Evolutionary conservation across 2,888 invertebrate species (phyloP).

Genomic region (Mamestra brassicae): DNA sequence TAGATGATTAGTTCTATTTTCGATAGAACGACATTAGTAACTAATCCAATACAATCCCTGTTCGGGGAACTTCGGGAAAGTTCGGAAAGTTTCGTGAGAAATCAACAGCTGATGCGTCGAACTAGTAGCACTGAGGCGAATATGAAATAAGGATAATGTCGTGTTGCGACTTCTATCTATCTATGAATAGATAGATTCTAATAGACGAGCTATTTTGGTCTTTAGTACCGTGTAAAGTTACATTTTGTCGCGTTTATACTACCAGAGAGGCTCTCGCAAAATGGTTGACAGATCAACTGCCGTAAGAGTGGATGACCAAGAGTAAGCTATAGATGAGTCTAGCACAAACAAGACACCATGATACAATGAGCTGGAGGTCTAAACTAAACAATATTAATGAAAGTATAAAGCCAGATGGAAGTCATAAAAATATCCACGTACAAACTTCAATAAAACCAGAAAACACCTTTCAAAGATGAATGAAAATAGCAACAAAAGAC

Average conservation of each 20-base stretch:
- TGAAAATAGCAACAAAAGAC: conserved; percentile 48
- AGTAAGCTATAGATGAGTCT: too few relatives aligned
- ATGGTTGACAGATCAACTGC: background rate
- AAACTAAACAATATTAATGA: background rate
- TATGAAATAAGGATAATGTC: conserved; percentile 17
- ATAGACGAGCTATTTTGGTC: background rate
- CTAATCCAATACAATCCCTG: conserved; percentile 26
- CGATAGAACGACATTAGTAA: conserved; percentile 14
- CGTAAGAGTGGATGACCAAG: background rate
- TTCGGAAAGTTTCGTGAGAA: conserved; percentile 51
- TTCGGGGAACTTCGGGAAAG: conserved; percentile 37
- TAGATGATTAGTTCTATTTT: conserved; percentile 17
- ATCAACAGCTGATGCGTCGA: conserved; percentile 37
- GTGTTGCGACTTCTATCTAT: background rate
- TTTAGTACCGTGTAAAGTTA: background rate
- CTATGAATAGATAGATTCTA: background rate
- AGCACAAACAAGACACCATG: too few relatives aligned
- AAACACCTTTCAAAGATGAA: conserved; percentile 12
- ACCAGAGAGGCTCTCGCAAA: too few relatives aligned
- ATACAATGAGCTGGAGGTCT: too few relatives aligned
- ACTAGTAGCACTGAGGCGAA: conserved; percentile 10
- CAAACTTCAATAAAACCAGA: conserved; percentile 16
- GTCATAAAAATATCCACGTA: background rate
- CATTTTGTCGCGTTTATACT: too few relatives aligned
- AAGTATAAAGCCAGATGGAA: background rate